phyloP scores from a whole-genome alignment of 2,888 invertebrate species.

The Tipula vernalis region DNA sequence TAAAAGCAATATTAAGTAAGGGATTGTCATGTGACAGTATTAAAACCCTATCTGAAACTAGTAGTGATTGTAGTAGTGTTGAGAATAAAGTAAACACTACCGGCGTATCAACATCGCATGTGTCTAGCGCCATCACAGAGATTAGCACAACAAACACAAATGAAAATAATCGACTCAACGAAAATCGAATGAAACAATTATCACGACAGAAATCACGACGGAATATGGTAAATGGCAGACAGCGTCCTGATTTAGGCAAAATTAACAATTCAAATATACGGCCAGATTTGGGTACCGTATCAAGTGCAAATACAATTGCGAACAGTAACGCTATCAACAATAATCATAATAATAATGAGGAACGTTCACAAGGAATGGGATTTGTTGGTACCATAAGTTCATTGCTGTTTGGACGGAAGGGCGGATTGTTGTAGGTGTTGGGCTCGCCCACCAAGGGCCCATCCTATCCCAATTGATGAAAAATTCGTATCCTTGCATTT shows the following conservation, averaged over 20 bases:
- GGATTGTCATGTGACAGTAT: conserved; percentile 22
- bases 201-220: conserved; percentile 40
- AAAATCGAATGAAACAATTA: conserved; percentile 37
- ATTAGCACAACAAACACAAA: conserved; percentile 20
- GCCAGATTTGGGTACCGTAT: conserved; percentile 27
- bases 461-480: background rate
- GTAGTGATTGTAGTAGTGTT: conserved; percentile 21
- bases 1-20: conserved; percentile 28
- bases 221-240: conserved; percentile 38
- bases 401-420: conserved; percentile 71
- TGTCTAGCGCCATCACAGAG: background rate
- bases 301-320: conserved; percentile 15
- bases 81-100: background rate
- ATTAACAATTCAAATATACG: conserved; percentile 34
- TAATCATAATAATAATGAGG: background rate
- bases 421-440: conserved; percentile 54
- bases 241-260: conserved; percentile 47
- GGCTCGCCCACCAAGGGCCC: background rate
- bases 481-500: background rate
- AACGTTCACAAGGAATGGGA: conserved; percentile 21
- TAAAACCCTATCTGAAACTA: conserved; percentile 15
- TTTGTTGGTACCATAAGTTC: conserved; percentile 67
- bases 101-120: background rate
- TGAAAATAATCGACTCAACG: conserved; percentile 36
- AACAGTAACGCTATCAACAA: conserved; percentile 11